A percentile compares a stretch with the other conserved stretches of the same genome.
Conservation (phyloP, 2,888 invertebrate genomes). For the Philereme vetulata region DNA sequence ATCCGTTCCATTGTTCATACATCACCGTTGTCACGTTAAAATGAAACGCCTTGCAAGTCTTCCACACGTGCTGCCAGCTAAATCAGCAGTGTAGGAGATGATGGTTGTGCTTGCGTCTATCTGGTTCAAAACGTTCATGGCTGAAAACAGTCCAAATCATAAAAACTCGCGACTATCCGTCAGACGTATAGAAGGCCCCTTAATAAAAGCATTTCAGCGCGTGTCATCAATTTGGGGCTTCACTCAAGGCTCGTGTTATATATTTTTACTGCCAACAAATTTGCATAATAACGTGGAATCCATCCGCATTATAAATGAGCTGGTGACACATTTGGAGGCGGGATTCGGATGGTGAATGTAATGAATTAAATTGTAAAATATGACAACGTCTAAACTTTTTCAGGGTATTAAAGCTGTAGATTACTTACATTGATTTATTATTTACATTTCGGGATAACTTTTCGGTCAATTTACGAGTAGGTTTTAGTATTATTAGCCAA, state of each 20-base stretch:
- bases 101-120: not conserved
- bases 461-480: no score
- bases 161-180: no score
- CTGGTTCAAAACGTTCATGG: no score
- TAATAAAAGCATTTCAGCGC: constrained; percentile 31
- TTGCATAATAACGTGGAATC: constrained; percentile 40
- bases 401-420: no score
- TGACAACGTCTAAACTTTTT: constrained; percentile 2
- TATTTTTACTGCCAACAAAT: constrained; percentile 40
- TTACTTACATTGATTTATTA: no score
- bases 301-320: constrained; percentile 25
- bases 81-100: no score
- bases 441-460: no score
- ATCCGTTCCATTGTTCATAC: constrained; percentile 2
- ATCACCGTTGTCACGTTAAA: constrained; percentile 10
- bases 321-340: constrained; percentile 16
- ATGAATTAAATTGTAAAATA: constrained; percentile 3
- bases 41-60: constrained; percentile 1
- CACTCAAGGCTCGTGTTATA: constrained; percentile 31
- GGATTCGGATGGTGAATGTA: constrained; percentile 1
- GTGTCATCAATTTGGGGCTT: constrained; percentile 32
- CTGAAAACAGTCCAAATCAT: no score
- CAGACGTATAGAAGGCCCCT: constrained; percentile 2
- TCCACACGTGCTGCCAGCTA: not conserved
- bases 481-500: no score